Conservation (phyloP, 2,797 vertebrate genomes). For the Anabas testudineus region DNA sequence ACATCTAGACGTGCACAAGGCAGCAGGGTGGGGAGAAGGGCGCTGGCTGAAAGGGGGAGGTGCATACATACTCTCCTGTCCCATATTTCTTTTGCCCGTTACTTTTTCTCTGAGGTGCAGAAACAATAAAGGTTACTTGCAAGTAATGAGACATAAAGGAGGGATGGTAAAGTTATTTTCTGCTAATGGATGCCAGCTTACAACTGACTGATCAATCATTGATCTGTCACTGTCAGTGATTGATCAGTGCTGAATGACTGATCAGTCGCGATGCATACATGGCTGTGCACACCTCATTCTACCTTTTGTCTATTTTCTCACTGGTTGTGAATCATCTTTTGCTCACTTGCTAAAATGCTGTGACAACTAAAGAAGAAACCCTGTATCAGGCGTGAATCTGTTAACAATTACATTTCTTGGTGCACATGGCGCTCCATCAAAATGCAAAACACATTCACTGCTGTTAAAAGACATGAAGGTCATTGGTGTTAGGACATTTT, state of each 20-base stretch:
- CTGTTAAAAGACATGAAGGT: conserved; percentile 32
- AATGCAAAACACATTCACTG: conserved; percentile 29
- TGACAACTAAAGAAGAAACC: conserved; percentile 1
- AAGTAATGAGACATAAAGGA: conserved; percentile 34
- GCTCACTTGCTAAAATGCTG: conserved; percentile 33
- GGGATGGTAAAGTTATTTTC: conserved; percentile 1
- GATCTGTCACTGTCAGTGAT: too few species aligned
- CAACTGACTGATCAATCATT: conserved; percentile 21
- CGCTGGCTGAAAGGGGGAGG: not conserved
- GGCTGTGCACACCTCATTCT: conserved; percentile 6
- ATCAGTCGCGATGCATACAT: too few species aligned
- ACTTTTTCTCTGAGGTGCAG: conserved; percentile 6
- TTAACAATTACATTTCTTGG: not conserved
- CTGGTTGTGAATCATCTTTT: conserved; percentile 1
- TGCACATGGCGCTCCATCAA: conserved; percentile 18
- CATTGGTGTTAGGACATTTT: conserved; percentile 26
- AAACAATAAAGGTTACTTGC: conserved; percentile 28
- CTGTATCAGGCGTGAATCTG: conserved; percentile 2
- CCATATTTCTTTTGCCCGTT: conserved; percentile 13
- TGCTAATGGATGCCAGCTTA: conserved; percentile 5
- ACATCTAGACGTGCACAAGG: conserved; percentile 51
- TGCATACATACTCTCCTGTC: conserved; percentile 13
- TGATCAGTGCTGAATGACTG: too few species aligned
- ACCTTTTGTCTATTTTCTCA: too few species aligned
- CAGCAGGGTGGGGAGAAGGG: conserved; percentile 22